Evolutionary conservation across 1,140 invertebrate species (phyloP), one percentile per base, ranked within the genome.

Genomic region (Trichonephila inaurata): DNA sequence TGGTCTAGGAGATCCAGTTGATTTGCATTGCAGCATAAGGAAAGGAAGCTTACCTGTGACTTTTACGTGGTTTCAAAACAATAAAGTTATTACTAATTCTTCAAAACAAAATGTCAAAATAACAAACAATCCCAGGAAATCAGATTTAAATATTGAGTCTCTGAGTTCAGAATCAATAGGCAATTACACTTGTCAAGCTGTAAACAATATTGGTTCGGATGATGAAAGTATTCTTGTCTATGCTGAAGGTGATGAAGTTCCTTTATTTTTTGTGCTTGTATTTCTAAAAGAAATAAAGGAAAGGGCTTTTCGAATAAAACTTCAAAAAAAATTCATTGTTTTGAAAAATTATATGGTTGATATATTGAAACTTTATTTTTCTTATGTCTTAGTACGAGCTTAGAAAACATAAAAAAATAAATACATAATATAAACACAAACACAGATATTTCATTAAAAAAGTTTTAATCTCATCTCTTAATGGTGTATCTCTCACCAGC

Each of bases 131-230:
- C 60, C 40, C 8, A 83, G 93, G 19, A 44, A 64, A 58, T 94
- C 93, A 4, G 40, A 85, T 2, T 89, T 72, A 24, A 90, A 19
- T 8, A 61, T 94, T 0, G 87, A 89, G 18, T 85, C 28, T 0
- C 18, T 94, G 28, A 19, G 14, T 51, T n/a, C 87, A 21, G 60
- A 81, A 60, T 82, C 60, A 18, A 85, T 94, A 10, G 94, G 94
- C 10, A 94, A 94, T 19, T 94, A 91, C 14, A 94, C 94, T 51
- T 94, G 94, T 64, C 19, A 58, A 61, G 94, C 94, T 12, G 1
- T 21, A 60, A 94, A 91, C 18, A 51, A 21, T 58, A 83, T 72
- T 28, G 94, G 94, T n/a, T 24, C 21, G 0, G 93, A 89, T 44
- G 64, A 85, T 60, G 61, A 88, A 28, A 94, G 88, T 60, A 62